These are phyloP conservation scores for Crocodylus rhombifer DNA, from an alignment of 2,797 vertebrate genomes.

Conservation along the genomic window DNA sequence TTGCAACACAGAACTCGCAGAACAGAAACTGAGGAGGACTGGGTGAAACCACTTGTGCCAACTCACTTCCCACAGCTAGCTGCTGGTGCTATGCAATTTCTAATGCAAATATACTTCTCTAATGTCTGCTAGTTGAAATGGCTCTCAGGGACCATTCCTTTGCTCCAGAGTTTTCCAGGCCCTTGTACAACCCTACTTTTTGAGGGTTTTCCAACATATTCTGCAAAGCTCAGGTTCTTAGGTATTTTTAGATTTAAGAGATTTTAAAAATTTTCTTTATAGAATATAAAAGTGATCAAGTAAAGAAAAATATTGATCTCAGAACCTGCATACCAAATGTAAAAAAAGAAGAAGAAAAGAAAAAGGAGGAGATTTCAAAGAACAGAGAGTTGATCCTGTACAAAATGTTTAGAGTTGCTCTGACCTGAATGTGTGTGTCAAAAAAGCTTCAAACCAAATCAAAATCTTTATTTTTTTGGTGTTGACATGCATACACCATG, in stretches of 20 bases:
- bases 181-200: neutral
- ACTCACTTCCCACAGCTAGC: neutral
- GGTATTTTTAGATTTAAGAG: neutral
- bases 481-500: neutral
- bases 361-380: neutral
- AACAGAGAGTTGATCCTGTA: neutral
- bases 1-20: neutral
- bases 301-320: neutral
- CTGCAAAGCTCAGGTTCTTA: neutral
- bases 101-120: neutral
- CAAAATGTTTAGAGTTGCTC: constrained; percentile 23
- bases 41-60: neutral
- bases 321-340: neutral
- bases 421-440: constrained; percentile 11
- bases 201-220: neutral
- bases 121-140: neutral
- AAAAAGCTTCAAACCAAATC: constrained; percentile 32
- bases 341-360: neutral
- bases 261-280: neutral
- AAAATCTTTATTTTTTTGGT: neutral
- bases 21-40: fast-evolving
- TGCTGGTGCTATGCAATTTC: neutral
- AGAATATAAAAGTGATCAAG: neutral
- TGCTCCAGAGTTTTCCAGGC: neutral
- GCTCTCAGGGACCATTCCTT: neutral